These are phyloP conservation scores for Cydia splendana DNA, from an alignment of 1,140 invertebrate genomes.

Conservation along the genomic window DNA sequence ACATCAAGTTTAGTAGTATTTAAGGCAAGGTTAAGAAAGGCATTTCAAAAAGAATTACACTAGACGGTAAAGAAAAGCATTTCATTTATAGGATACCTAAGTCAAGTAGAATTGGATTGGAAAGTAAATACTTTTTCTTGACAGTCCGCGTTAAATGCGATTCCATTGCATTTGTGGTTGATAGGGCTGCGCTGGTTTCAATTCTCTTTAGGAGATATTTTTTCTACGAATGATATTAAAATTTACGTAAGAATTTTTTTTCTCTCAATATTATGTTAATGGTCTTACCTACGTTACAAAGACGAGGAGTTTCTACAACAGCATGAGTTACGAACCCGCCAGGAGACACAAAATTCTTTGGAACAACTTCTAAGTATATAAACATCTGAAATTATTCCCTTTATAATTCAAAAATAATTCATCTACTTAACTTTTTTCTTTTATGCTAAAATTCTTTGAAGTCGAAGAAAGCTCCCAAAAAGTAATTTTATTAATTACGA, in stretches of 20 bases:
- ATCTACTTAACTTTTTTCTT: conserved; percentile 79
- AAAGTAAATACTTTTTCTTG: conserved; percentile 58
- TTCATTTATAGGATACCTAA: conserved; percentile 37
- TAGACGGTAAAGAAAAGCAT: background rate
- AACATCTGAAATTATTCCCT: conserved; percentile 76
- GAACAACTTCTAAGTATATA: conserved; percentile 66
- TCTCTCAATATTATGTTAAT: conserved; percentile 24
- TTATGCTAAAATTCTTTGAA: conserved; percentile 79
- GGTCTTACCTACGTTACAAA: conserved; percentile 13
- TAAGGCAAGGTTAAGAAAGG: background rate
- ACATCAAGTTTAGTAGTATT: conserved; percentile 6
- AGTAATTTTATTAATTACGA: conserved; percentile 81
- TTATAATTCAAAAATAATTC: conserved; percentile 79
- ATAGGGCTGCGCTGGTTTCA: conserved; percentile 29
- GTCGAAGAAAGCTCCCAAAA: conserved; percentile 78
- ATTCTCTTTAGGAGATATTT: conserved; percentile 30
- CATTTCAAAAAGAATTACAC: background rate
- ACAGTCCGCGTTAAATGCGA: conserved; percentile 55
- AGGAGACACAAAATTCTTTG: conserved; percentile 37
- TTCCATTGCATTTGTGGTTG: conserved; percentile 42
- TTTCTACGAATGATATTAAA: conserved; percentile 12
- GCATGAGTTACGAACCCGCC: conserved; percentile 23
- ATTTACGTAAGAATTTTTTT: background rate
- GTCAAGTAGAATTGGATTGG: conserved; percentile 58
- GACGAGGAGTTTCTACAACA: conserved; percentile 13